Percentiles rank a stretch among this genome's conserved stretches.
Evolutionary conservation across 2,888 invertebrate species (phyloP).

Genomic region (Cephonodes hylas): DNA sequence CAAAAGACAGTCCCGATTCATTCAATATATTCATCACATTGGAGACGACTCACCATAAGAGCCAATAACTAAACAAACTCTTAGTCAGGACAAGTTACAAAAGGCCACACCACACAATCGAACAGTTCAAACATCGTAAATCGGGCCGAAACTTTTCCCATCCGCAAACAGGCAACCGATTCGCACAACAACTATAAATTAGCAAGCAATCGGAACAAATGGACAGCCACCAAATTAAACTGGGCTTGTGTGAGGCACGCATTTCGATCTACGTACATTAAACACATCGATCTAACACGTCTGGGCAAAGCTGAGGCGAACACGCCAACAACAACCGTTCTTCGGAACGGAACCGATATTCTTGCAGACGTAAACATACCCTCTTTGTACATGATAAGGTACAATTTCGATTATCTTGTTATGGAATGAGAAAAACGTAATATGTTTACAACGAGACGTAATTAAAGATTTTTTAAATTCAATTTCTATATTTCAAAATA

Average conservation of each 20-base stretch:
- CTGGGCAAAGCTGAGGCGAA: conserved; percentile 67
- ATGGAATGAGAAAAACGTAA: not conserved
- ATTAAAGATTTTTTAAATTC: not conserved
- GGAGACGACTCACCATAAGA: no score
- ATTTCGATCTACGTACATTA: conserved; percentile 76
- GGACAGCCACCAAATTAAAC: conserved; percentile 78
- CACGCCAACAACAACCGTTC: conserved; percentile 68
- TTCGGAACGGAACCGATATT: not conserved
- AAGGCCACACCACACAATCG: not conserved
- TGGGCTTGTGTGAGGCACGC: conserved; percentile 42
- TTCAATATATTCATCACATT: no score
- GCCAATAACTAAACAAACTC: no score
- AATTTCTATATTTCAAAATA: no score
- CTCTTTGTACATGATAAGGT: conserved; percentile 11
- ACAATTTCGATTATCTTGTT: conserved; percentile 21
- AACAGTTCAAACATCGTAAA: not conserved
- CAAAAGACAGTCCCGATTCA: no score
- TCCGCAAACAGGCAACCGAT: conserved; percentile 45
- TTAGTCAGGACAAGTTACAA: not conserved
- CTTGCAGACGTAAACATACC: not conserved
- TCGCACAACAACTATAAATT: conserved; percentile 68
- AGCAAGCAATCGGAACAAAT: conserved; percentile 76
- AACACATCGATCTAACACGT: conserved; percentile 76
- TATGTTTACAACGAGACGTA: not conserved
- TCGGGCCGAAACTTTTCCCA: conserved; percentile 18